Base-by-base conservation (phyloP, 2,888 invertebrate species). In the Koerneria pararmatus region DNA sequence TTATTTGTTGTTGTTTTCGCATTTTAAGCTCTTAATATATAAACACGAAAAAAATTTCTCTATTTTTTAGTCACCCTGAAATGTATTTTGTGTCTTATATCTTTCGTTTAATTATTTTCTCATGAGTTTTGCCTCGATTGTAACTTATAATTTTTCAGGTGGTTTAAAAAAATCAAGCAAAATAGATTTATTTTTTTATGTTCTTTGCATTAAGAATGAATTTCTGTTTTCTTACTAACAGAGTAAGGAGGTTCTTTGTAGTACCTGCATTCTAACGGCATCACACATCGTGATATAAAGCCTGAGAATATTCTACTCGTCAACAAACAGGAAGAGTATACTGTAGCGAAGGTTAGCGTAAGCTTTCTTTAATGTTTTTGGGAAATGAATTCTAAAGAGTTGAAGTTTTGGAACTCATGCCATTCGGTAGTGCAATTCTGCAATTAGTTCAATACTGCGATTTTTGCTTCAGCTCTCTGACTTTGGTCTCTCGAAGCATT, bases 401-500 rank as follows among this genome's bases (percentile, higher is more conserved):
- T 11, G 19, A n/a, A n/a, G n/a, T n/a, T n/a, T n/a, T n/a, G n/a
- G n/a, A n/a, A n/a, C n/a, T n/a, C n/a, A n/a, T n/a, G n/a, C n/a
- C n/a, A n/a, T n/a, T n/a, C n/a, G n/a, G 19, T 48, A n/a, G 6
- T 22, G 49, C 22, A 49, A 49, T 48, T 48, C 8, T 3, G 49
- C 49, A 8, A n/a, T 6, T 15, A 1, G 22, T 22, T 22, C 27
- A 22, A 15, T 53, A 22, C 31, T 57, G 5, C 11, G 8, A 54
- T 71, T 79, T n/a, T n/a, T n/a, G n/a, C n/a, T n/a, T 35, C 70
- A 84, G 84, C 80, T 84, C 58, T 88, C 91, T 24, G 92, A 95
- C 85, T 94, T 95, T 85, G 94, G 95, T 6, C 85, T 95, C 70
- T 93, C 93, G 71, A 94, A 94, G 85, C 84, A 85, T 72, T 19